Conservation (phyloP, 2,113 vertebrate genomes). For the Heterotis niloticus region DNA sequence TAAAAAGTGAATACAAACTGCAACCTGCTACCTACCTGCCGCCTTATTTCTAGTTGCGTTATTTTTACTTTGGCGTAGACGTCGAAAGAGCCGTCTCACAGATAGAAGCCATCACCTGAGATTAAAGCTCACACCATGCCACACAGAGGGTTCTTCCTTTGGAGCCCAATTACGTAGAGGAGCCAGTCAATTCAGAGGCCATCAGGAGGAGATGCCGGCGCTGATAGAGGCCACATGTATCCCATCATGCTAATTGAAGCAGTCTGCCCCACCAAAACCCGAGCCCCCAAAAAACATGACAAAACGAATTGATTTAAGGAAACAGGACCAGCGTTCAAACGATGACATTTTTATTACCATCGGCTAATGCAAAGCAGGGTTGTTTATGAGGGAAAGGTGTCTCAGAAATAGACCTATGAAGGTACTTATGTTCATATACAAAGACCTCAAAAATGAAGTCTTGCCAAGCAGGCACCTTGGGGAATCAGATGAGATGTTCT, state of each 20-base stretch:
- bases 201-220: slow-evolving; percentile 45
- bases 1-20: background rate
- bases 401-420: slow-evolving; percentile 35
- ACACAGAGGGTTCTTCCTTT: slow-evolving; percentile 11
- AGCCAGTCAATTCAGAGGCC: slow-evolving; percentile 44
- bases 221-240: slow-evolving; percentile 54
- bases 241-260: slow-evolving; percentile 58
- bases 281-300: slow-evolving; percentile 48
- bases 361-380: slow-evolving; percentile 45
- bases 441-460: background rate
- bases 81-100: background rate
- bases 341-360: slow-evolving; percentile 46
- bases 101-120: slow-evolving; percentile 33
- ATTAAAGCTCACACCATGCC: slow-evolving; percentile 13
- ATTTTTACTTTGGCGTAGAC: background rate
- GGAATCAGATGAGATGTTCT: background rate
- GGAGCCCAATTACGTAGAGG: slow-evolving; percentile 41
- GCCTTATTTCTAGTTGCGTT: background rate
- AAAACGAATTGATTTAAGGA: slow-evolving; percentile 51
- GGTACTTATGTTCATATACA: background rate
- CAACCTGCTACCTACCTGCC: background rate
- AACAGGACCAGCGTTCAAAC: slow-evolving; percentile 43
- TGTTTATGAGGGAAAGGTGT: slow-evolving; percentile 39
- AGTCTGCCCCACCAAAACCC: slow-evolving; percentile 41
- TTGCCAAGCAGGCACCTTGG: background rate